phyloP scores from a whole-genome alignment of 1,140 invertebrate genomes.

The Pygmarrhopalites habei region DNA sequence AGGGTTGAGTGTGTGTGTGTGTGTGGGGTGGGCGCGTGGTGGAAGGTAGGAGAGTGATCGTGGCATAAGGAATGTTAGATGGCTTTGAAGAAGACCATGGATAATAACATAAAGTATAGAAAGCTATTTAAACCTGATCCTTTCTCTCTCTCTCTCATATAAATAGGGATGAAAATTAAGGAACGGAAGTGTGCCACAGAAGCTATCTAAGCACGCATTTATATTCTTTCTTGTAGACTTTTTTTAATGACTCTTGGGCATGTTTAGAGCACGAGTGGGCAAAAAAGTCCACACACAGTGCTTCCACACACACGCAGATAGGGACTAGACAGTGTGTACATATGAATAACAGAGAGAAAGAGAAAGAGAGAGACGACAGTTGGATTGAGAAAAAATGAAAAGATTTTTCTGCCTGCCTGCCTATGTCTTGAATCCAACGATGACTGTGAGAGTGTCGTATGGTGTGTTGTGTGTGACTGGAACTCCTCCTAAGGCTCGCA shows the following conservation, averaged over 20 bases:
- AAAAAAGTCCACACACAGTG: not conserved
- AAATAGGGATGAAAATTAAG: slow-evolving; percentile 30
- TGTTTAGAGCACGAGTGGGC: slow-evolving; percentile 4
- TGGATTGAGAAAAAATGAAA: slow-evolving; percentile 4
- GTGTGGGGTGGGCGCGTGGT: not conserved
- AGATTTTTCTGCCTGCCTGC: slow-evolving; percentile 6
- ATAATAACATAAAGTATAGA: slow-evolving; percentile 9
- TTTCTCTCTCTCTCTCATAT: no score
- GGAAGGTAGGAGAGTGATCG: not conserved
- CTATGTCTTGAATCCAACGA: slow-evolving; percentile 4
- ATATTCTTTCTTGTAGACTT: slow-evolving; percentile 10
- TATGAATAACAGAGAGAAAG: not conserved
- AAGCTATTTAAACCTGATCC: slow-evolving; percentile 23
- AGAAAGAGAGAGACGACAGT: not conserved
- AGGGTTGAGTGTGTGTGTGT: not conserved
- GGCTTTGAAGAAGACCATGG: slow-evolving; percentile 5
- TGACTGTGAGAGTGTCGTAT: not conserved
- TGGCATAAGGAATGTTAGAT: not conserved
- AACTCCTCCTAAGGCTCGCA: slow-evolving; percentile 17
- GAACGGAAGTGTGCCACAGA: slow-evolving; percentile 29
- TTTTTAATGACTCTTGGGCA: slow-evolving; percentile 15
- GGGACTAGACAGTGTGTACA: no score
- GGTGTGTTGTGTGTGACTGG: no score
- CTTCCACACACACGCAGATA: no score
- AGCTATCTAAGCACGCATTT: slow-evolving; percentile 17